Evolutionary conservation across 2,113 vertebrate species (phyloP), one percentile per base, ranked within the genome.

Genomic region (Sclerurus mexicanus): DNA sequence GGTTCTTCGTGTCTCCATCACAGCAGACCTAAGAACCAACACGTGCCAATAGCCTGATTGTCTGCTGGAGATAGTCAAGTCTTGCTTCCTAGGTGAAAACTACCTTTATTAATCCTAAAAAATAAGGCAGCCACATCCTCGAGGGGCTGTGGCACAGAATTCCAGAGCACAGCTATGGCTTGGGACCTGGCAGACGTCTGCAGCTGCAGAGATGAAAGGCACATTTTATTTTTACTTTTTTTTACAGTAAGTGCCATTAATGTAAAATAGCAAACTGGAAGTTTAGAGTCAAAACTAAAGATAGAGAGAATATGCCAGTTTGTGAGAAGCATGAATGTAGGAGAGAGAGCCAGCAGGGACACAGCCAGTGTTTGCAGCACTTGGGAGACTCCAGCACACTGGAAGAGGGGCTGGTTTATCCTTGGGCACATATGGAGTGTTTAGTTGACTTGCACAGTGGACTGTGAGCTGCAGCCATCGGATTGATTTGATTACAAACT

Each of bases 241-340:
- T 89, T 75, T 49, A 79, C 88, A 97, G 66, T 89, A 98, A 98
- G 98, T 98, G 98, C 98, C 98, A 96, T 98, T 98, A 98, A 97
- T 92, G 68, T 76, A 87, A 90, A 96, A 85, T 82, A 95, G 89
- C 84, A 87, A 95, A 85, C 84, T 85, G 93, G 92, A 97, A 94
- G 46, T 47, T 67, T 74, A 58, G 90, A 83, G 63, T 89, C 91
- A 71, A 95, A 97, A 85, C 39, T 82, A 47, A 77, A 91, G 76
- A 44, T 81, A 23, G 47, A 79, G 55, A 72, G 68, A 89, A 55
- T 28, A 66, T 60, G 60, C 52, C 68, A 56, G 33, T 77, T 49
- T 73, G 30, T 4, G 30, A 92, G 60, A 88, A 88, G 64, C 42
- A 42, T 85, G 85, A 73, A 88, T 66, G 59, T 84, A 74, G 52